Percentiles rank a stretch among this genome's conserved stretches.
These are phyloP conservation scores for Formica exsecta DNA, from an alignment of 1,140 invertebrate species.

Conservation along the genomic window DNA sequence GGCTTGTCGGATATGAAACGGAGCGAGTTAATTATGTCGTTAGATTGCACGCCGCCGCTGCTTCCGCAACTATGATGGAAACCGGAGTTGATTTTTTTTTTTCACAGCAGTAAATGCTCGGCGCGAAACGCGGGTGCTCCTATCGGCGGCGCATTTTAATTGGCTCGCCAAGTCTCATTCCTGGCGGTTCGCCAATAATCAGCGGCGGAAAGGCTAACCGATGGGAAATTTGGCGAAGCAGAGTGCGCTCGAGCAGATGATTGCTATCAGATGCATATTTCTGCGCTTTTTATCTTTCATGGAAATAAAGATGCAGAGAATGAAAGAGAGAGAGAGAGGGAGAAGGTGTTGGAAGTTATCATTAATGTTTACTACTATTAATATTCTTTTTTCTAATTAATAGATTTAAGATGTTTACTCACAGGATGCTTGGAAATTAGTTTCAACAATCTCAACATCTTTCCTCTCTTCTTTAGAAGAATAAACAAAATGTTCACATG, in stretches of 20 bases:
- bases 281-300: neutral
- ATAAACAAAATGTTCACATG: too few relatives aligned
- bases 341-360: neutral
- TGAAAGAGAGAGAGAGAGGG: too few relatives aligned
- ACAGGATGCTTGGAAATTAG: neutral
- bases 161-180: neutral
- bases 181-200: constrained; percentile 33
- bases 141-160: constrained; percentile 28
- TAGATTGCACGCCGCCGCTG: neutral
- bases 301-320: neutral
- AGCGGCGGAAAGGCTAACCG: neutral
- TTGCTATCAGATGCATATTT: constrained; percentile 43
- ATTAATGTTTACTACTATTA: neutral
- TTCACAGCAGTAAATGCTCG: neutral
- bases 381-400: neutral
- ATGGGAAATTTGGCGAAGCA: constrained; percentile 31
- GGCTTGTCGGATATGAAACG: neutral
- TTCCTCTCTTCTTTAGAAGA: neutral
- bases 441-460: neutral
- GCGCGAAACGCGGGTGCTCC: constrained; percentile 11
- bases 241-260: constrained; percentile 29
- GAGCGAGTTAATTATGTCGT: constrained; percentile 30
- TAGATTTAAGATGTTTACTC: neutral
- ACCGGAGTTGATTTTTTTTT: neutral
- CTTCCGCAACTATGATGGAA: neutral